phyloP scores from a whole-genome alignment of 2,888 invertebrate genomes.

The Boloria selene region DNA sequence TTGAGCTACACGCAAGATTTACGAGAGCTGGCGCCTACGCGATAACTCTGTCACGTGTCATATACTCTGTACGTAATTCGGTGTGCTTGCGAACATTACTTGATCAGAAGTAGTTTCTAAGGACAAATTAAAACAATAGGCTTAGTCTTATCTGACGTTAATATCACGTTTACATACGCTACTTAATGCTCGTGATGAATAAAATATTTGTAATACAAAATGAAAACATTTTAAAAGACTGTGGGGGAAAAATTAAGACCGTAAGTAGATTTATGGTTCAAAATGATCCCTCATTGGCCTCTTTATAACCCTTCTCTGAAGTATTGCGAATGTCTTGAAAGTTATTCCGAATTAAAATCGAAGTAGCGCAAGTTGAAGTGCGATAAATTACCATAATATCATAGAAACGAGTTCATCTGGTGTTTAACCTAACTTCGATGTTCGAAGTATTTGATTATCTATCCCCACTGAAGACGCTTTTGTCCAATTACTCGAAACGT shows the following conservation, averaged over 20 bases:
- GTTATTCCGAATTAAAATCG: slow-evolving; percentile 66
- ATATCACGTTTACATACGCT: slow-evolving; percentile 59
- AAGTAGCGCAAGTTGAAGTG: slow-evolving; percentile 71
- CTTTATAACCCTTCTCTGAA: slow-evolving; percentile 35
- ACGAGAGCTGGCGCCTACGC: slow-evolving; percentile 74
- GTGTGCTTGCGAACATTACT: slow-evolving; percentile 73
- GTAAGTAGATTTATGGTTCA: slow-evolving; percentile 32
- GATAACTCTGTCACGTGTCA: slow-evolving; percentile 78
- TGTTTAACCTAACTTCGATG: slow-evolving; percentile 75
- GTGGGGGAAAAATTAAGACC: slow-evolving; percentile 5
- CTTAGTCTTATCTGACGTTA: slow-evolving; percentile 74
- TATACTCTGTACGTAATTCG: slow-evolving; percentile 78
- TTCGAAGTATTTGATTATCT: slow-evolving; percentile 76
- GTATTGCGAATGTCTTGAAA: slow-evolving; percentile 54
- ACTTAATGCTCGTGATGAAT: slow-evolving; percentile 46
- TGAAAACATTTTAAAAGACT: background rate
- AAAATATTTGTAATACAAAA: slow-evolving; percentile 5
- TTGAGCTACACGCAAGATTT: slow-evolving; percentile 74
- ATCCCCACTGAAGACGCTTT: slow-evolving; percentile 62
- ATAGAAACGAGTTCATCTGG: slow-evolving; percentile 75
- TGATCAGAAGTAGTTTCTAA: slow-evolving; percentile 44
- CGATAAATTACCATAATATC: slow-evolving; percentile 80
- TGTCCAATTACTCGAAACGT: slow-evolving; percentile 62
- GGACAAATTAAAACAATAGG: slow-evolving; percentile 71
- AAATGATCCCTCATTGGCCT: slow-evolving; percentile 34